Evolutionary conservation across 2,113 vertebrate species (phyloP).

Genomic region (Sphyrna mokarran): DNA sequence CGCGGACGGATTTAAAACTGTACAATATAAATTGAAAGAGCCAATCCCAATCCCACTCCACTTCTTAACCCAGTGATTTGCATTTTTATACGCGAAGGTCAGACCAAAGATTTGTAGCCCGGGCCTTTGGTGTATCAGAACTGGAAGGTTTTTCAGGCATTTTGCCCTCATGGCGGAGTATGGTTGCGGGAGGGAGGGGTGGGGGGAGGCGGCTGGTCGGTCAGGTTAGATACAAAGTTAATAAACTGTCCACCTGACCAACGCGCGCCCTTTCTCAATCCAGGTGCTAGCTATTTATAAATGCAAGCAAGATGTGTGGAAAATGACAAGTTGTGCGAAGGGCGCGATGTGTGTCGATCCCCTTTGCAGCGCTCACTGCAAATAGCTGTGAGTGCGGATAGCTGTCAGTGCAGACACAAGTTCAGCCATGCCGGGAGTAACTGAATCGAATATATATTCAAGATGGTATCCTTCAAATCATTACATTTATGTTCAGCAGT

Average conservation of each 20-base stretch:
- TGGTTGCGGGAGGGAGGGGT: background rate
- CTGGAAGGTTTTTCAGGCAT: background rate
- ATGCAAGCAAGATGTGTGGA: background rate
- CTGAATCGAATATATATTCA: background rate
- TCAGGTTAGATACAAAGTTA: no score
- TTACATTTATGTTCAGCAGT: background rate
- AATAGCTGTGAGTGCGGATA: background rate
- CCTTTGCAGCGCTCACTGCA: background rate
- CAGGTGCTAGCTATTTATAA: background rate
- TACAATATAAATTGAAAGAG: background rate
- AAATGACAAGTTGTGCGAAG: background rate
- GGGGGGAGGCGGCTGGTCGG: no score
- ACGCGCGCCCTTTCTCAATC: background rate
- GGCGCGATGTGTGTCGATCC: background rate
- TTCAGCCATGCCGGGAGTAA: background rate
- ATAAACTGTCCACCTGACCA: background rate
- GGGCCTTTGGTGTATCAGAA: background rate
- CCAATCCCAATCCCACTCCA: background rate
- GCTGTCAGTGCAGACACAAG: background rate
- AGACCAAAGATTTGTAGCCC: background rate
- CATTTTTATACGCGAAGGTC: slow-evolving; percentile 24
- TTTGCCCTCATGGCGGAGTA: background rate
- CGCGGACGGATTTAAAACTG: background rate
- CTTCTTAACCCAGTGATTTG: background rate
- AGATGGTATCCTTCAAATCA: slow-evolving; percentile 2